Conservation (phyloP, 2,113 vertebrate species). For the Gadus macrocephalus region DNA sequence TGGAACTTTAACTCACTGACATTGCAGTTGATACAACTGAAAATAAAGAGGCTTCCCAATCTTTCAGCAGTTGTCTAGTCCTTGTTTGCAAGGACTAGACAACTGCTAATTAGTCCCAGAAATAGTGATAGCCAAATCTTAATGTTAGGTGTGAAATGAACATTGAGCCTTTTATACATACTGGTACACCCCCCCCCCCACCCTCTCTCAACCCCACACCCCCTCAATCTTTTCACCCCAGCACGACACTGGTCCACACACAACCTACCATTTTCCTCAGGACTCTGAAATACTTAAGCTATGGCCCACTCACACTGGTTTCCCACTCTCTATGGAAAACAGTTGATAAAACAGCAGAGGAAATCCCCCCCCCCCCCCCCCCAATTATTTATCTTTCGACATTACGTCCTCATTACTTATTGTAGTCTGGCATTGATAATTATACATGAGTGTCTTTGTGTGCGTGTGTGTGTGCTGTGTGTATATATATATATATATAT, state of each 20-base stretch:
- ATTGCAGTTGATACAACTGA: too few species aligned
- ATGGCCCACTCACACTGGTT: conserved; percentile 46
- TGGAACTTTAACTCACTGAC: too few species aligned
- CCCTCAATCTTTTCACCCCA: conserved; percentile 49
- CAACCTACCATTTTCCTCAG: conserved; percentile 52
- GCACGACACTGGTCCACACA: conserved; percentile 35
- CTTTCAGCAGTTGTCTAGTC: too few species aligned
- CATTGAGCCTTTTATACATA: conserved; percentile 47
- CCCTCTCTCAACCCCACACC: conserved; percentile 12
- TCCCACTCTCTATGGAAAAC: conserved; percentile 54
- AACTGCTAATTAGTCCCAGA: too few species aligned
- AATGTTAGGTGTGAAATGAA: too few species aligned
- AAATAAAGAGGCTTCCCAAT: too few species aligned
- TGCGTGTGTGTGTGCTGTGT: too few species aligned
- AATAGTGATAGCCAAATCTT: too few species aligned
- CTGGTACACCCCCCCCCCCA: conserved; percentile 38
- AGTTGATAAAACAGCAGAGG: conserved; percentile 61
- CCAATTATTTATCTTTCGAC: conserved; percentile 61
- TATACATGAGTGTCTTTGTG: too few species aligned
- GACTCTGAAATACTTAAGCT: conserved; percentile 52
- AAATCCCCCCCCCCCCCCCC: conserved; percentile 45
- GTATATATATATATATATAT: neutral
- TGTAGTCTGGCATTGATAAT: conserved; percentile 66
- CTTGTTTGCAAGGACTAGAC: too few species aligned
- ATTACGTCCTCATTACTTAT: conserved; percentile 68